Percentiles rank a stretch among this genome's conserved stretches.
Evolutionary conservation across 2,797 vertebrate species (phyloP).

Genomic region (Labroides dimidiatus): DNA sequence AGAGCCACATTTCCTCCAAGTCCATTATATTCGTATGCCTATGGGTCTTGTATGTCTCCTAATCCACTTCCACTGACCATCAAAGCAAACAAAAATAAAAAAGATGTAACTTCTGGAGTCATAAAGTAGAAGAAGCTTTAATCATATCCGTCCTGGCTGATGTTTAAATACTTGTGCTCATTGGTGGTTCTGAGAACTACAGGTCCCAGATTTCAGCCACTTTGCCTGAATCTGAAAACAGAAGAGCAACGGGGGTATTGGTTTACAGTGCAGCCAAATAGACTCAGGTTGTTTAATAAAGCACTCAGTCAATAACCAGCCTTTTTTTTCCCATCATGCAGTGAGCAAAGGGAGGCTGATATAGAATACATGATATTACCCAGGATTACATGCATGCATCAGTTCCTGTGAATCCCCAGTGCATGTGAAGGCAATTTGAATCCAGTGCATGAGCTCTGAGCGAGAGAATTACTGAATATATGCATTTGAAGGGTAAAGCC

Average conservation of each 20-base stretch:
- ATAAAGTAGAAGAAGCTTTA: too few species aligned
- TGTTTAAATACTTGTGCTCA: neutral
- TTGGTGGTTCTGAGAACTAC: neutral
- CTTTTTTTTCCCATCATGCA: conserved; percentile 3
- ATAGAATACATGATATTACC: conserved; percentile 1
- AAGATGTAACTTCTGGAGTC: too few species aligned
- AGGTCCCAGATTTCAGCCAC: neutral
- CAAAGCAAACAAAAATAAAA: too few species aligned
- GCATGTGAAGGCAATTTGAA: conserved; percentile 7
- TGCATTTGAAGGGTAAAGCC: neutral
- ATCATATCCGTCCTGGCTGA: too few species aligned
- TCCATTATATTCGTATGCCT: too few species aligned
- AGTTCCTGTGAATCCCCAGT: conserved; percentile 5
- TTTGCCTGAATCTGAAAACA: neutral
- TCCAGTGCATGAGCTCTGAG: neutral
- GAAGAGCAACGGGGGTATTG: neutral
- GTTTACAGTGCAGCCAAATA: neutral
- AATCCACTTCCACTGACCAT: too few species aligned
- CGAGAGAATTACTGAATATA: neutral
- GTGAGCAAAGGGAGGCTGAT: neutral
- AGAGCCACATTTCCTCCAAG: too few species aligned
- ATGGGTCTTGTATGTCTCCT: too few species aligned
- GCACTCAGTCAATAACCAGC: neutral
- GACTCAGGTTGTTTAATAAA: neutral
- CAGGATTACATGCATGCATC: conserved; percentile 3